A percentile compares a stretch with the other conserved stretches of the same genome.
phyloP scores from a whole-genome alignment of 2,888 invertebrate genomes.

The Andrena bicolor region DNA sequence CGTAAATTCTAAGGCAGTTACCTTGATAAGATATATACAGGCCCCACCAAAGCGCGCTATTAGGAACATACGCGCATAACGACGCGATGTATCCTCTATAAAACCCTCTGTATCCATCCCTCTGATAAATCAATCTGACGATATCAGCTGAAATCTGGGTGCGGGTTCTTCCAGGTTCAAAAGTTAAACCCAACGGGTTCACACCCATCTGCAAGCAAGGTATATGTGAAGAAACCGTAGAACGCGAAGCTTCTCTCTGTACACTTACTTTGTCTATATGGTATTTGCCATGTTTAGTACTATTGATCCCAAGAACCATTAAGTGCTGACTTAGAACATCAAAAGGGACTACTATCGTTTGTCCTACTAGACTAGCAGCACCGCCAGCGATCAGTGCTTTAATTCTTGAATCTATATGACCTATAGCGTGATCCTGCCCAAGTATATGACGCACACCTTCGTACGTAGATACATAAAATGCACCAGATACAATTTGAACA shows the following conservation, averaged over 20 bases:
- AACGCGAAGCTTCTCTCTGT: background rate
- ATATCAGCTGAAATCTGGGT: slow-evolving; percentile 91
- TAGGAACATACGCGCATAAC: slow-evolving; percentile 96
- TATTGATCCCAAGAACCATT: slow-evolving; percentile 94
- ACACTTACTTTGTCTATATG: slow-evolving; percentile 79
- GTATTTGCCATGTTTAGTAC: slow-evolving; percentile 79
- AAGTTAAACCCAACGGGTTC: slow-evolving; percentile 91
- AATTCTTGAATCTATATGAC: slow-evolving; percentile 88
- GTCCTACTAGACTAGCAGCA: slow-evolving; percentile 96
- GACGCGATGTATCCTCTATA: slow-evolving; percentile 98
- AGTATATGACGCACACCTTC: slow-evolving; percentile 95
- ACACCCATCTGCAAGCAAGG: slow-evolving; percentile 86
- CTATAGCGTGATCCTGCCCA: slow-evolving; percentile 86
- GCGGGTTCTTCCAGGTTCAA: slow-evolving; percentile 88
- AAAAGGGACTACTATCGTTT: slow-evolving; percentile 98
- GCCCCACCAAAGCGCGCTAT: slow-evolving; percentile 99
- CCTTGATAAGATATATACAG: slow-evolving; percentile 98
- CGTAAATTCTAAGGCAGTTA: slow-evolving; percentile 79
- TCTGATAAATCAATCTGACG: slow-evolving; percentile 90
- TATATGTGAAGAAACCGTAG: background rate
- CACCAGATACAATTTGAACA: slow-evolving; percentile 93
- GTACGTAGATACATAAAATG: slow-evolving; percentile 97
- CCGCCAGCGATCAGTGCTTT: slow-evolving; percentile 96
- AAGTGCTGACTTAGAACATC: slow-evolving; percentile 98
- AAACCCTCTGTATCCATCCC: slow-evolving; percentile 95